These are phyloP conservation scores for Andrena cerasifolii DNA, from an alignment of 1,140 invertebrate species.

Conservation along the genomic window DNA sequence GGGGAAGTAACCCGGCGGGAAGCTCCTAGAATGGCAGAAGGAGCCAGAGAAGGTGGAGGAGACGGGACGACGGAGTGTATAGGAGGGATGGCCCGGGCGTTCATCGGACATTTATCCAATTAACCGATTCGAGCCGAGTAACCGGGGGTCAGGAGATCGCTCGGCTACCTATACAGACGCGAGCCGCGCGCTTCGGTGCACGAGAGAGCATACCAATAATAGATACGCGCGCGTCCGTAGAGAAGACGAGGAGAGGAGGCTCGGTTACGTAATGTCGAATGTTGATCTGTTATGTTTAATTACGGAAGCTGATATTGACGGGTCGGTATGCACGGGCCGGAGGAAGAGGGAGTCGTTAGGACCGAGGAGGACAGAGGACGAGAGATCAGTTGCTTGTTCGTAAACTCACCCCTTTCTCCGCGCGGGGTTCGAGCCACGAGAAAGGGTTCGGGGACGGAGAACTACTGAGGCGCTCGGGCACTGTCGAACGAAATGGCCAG, in stretches of 20 bases:
- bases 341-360: slow-evolving; percentile 32
- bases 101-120: slow-evolving; percentile 83
- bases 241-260: slow-evolving; percentile 38
- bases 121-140: slow-evolving; percentile 79
- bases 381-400: slow-evolving; percentile 75
- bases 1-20: slow-evolving; percentile 52
- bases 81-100: slow-evolving; percentile 66
- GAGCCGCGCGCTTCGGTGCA: slow-evolving; percentile 19
- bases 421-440: slow-evolving; percentile 56
- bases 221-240: slow-evolving; percentile 29
- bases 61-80: slow-evolving; percentile 46
- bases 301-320: slow-evolving; percentile 79
- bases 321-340: slow-evolving; percentile 73
- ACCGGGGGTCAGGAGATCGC: slow-evolving; percentile 73
- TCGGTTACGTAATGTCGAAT: slow-evolving; percentile 70
- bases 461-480: slow-evolving; percentile 72
- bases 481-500: slow-evolving; percentile 81
- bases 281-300: slow-evolving; percentile 83
- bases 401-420: slow-evolving; percentile 79
- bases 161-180: slow-evolving; percentile 66
- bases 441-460: slow-evolving; percentile 64
- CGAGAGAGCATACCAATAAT: slow-evolving; percentile 15
- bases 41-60: slow-evolving; percentile 48
- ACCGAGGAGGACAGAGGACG: slow-evolving; percentile 27
- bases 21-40: slow-evolving; percentile 49